Base-by-base conservation (phyloP, 2,888 invertebrate genomes). In the Pollenia amentaria region DNA sequence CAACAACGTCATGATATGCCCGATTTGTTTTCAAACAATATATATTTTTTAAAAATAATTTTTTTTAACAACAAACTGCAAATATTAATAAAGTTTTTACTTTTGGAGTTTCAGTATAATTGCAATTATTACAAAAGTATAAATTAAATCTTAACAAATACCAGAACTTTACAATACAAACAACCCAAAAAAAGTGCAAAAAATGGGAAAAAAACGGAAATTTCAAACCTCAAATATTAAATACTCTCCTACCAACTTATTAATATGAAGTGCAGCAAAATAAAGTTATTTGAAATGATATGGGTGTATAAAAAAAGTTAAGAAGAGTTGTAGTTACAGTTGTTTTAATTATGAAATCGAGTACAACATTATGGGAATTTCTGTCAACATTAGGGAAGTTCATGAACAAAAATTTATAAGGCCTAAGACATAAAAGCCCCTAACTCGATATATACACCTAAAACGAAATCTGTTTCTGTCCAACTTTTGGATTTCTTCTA, bases 281-380 rank as follows among this genome's bases (percentile, higher is more conserved):
- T 44, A 10, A 65, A 21, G 12, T 29, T 29, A 29, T 29, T 29
- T 16, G 3, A 42, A 10, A 18, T 55, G 9, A 21, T 21, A 70
- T 51, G 53, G 12, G 40, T 21, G 12, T 53, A 29, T 29, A 48
- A 21, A 16, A 7, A 42, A 64, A 51, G 12, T 29, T 29, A 40
- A 18, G 55, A 12, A 12, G 14, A 48, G 14, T 40, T 18, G 12
- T 40, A n/a, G 10, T 51, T 48, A 29, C 29, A 29, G 29, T 60
- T 9, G 6, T 64, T 53, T 51, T 72, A 72, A 72, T 72, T 57
- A 72, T 57, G 55, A 72, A 72, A 72, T 72, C 1, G 42, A 57
- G n/a, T n/a, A 44, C 42, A 42, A 44, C 21, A 55, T 55, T 44
- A 51, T 69, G 38, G 29, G 7, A 53, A 12, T 53, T 69, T 6